These are phyloP conservation scores for Diorhabda elongata DNA, from an alignment of 1,140 invertebrate genomes.

Conservation along the genomic window DNA sequence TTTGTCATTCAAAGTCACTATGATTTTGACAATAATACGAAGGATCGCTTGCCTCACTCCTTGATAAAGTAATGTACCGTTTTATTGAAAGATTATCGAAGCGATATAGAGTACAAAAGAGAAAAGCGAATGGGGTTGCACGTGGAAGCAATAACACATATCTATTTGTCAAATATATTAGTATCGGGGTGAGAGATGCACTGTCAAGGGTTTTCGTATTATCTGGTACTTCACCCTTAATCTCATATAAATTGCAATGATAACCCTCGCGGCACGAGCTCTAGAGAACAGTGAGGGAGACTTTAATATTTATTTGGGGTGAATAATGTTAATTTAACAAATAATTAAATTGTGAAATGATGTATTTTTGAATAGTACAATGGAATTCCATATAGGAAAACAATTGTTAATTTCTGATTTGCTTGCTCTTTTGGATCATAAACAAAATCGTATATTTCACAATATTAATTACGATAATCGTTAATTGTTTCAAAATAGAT, in stretches of 20 bases:
- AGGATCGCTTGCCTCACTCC: background rate
- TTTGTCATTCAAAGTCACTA: too few relatives aligned
- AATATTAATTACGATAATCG: too few relatives aligned
- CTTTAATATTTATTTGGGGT: too few relatives aligned
- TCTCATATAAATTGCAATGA: constrained; percentile 45
- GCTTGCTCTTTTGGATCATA: too few relatives aligned
- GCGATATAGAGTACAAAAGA: constrained; percentile 5
- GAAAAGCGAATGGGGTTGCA: constrained; percentile 20
- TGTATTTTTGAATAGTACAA: too few relatives aligned
- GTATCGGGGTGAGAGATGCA: constrained; percentile 32
- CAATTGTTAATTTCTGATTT: too few relatives aligned
- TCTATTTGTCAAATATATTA: constrained; percentile 46
- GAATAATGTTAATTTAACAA: too few relatives aligned
- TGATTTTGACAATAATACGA: background rate
- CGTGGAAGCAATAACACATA: constrained; percentile 40
- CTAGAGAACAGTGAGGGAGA: too few relatives aligned
- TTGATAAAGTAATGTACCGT: background rate
- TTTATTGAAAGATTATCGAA: constrained; percentile 6
- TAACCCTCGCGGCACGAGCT: constrained; percentile 36
- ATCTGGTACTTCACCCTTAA: constrained; percentile 42
- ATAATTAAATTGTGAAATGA: too few relatives aligned
- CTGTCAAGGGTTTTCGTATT: constrained; percentile 40
- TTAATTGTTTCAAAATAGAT: too few relatives aligned
- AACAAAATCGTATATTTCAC: too few relatives aligned
- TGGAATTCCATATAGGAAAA: too few relatives aligned